phyloP scores from a whole-genome alignment of 2,113 vertebrate genomes.

The Ellobius talpinus region DNA sequence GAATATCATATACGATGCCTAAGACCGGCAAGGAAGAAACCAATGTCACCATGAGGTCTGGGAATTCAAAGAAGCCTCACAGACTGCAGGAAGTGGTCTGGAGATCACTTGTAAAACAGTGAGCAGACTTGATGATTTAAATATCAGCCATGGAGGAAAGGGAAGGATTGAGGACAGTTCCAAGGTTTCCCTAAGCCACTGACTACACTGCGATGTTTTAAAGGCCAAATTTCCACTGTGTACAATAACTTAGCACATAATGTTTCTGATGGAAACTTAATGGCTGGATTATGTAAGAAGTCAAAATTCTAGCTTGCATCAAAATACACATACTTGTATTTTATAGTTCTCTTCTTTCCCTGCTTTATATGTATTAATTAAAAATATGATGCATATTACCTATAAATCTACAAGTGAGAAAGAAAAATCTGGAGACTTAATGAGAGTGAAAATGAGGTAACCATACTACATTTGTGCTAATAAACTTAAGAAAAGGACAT shows the following conservation, averaged over 20 bases:
- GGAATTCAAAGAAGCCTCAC: background rate
- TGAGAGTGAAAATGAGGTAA: slow-evolving; percentile 64
- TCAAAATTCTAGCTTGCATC: background rate
- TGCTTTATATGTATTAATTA: background rate
- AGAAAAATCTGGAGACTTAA: slow-evolving; percentile 43
- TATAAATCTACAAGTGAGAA: background rate
- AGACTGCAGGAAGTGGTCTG: background rate
- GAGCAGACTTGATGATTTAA: background rate
- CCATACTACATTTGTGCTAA: background rate
- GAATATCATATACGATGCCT: background rate
- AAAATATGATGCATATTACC: background rate
- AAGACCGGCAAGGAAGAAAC: background rate
- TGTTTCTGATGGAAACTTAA: background rate
- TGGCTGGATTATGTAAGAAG: background rate
- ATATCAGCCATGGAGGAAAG: background rate
- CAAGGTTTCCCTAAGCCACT: background rate
- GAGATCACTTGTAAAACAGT: background rate
- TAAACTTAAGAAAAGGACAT: slow-evolving; percentile 53
- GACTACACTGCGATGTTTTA: background rate
- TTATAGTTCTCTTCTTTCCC: slow-evolving; percentile 11
- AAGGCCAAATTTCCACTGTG: background rate
- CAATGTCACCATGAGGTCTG: background rate
- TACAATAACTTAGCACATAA: background rate
- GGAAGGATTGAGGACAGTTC: background rate
- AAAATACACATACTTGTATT: background rate